Base-by-base conservation (phyloP, 2,113 vertebrate species). In the Campylomormyrus tamandua region DNA sequence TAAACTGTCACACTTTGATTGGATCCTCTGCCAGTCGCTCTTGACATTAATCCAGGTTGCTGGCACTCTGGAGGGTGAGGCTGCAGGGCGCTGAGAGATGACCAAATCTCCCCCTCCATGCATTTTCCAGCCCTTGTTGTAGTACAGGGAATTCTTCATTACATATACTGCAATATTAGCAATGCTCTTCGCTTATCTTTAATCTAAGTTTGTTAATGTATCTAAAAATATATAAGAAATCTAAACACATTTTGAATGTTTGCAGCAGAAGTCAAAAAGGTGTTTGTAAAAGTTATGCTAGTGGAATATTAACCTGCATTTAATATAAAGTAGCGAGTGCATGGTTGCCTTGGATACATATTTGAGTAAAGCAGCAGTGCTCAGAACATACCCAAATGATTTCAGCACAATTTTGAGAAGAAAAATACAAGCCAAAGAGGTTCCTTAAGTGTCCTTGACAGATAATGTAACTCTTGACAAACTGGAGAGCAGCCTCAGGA, bases 1-100 rank as follows among this genome's bases (percentile, higher is more conserved):
- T 50, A 62, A 88, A 42, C 87, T 45, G 87, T 45, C 50, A 58
- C 53, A 56, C 50, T 88, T 88, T 88, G 87, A 88, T 88, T 56
- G 87, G 87, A 58, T 88, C 27, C 50, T 42, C 53, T 58, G 87
- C 17, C 87, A 62, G 52, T 45, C 6, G 9, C 52, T 58, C 53
- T 53, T 87, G n/a, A 46, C 86, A 87, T 7, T 56, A 87, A 56
- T 56, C 50, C 52, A n/a, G 53, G 50, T 56, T 42, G 13, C 50
- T 87, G 87, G 52, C 87, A 56, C 35, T 39, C 0, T 27, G 52
- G 15, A 17, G 87, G 53, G 31, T 19, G 31, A 17, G 24, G 31
- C 50, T 42, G 35, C 2, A 1, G 87, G 15, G 0, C 10, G 6
- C 27, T 58, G 87, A 45, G 87, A 45, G 13, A 58, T 56, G 86